Evolutionary conservation across 2,797 vertebrate species (phyloP).

Genomic region (Acrossocheilus wenchowensis): DNA sequence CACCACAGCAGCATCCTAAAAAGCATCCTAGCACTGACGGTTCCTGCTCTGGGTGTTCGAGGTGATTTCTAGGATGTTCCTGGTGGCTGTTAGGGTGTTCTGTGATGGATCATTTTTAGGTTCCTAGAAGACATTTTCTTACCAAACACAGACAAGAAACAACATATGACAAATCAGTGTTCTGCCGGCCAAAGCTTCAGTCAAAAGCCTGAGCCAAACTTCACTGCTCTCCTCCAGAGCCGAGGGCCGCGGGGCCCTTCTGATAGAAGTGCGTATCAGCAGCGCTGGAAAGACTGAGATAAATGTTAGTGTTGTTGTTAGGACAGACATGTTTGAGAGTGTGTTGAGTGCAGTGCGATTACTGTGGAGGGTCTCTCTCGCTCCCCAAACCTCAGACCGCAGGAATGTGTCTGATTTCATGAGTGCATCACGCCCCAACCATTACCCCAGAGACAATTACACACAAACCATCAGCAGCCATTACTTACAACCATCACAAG

Average conservation of each 20-base stretch:
- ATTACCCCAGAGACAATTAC: slow-evolving; percentile 43
- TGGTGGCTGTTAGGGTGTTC: background rate
- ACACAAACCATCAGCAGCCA: background rate
- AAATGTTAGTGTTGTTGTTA: slow-evolving; percentile 3
- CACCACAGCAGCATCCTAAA: background rate
- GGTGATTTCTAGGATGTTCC: background rate
- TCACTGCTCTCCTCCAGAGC: background rate
- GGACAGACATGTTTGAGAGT: slow-evolving; percentile 4
- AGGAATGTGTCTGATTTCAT: slow-evolving; percentile 48
- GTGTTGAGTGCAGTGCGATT: slow-evolving; percentile 7
- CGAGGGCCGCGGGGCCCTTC: background rate
- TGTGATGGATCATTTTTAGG: background rate
- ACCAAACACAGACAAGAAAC: background rate
- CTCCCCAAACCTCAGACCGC: slow-evolving; percentile 39
- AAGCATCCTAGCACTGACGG: background rate
- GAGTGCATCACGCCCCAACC: slow-evolving; percentile 37
- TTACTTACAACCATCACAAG: background rate
- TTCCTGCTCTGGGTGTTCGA: too few relatives aligned
- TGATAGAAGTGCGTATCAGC: slow-evolving; percentile 1
- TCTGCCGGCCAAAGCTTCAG: background rate
- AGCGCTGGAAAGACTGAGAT: slow-evolving; percentile 8
- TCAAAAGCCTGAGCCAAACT: background rate
- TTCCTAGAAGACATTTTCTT: background rate
- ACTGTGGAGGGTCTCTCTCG: slow-evolving; percentile 29
- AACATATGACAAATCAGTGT: background rate